Percentiles rank a stretch among this genome's conserved stretches.
phyloP scores from a whole-genome alignment of 2,888 invertebrate genomes.

The Brenthis ino region DNA sequence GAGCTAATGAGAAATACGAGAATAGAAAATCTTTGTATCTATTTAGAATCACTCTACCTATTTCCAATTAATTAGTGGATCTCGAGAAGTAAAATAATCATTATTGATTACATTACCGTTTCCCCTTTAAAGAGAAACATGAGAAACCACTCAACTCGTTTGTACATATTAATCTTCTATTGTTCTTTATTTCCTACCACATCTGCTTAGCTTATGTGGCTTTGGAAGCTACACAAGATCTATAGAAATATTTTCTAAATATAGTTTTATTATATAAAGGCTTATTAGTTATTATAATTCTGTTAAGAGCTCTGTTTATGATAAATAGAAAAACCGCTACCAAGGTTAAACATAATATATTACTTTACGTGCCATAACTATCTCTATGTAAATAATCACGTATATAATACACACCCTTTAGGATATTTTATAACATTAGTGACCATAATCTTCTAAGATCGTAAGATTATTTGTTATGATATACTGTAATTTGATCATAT shows the following conservation, averaged over 20 bases:
- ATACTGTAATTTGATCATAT: no score
- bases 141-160: conserved; percentile 56
- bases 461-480: no score
- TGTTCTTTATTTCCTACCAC: conserved; percentile 27
- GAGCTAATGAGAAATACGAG: background rate
- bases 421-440: no score
- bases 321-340: no score
- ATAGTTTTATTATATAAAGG: conserved; percentile 2
- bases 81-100: conserved; percentile 44
- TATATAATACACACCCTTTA: no score
- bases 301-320: no score
- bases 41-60: conserved; percentile 35
- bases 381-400: no score
- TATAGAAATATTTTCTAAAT: conserved; percentile 4
- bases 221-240: background rate
- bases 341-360: no score
- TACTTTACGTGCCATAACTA: no score
- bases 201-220: conserved; percentile 8
- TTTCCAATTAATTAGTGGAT: conserved; percentile 47
- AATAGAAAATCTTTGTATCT: background rate
- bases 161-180: conserved; percentile 37
- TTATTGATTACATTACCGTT: conserved; percentile 47
- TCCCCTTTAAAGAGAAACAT: conserved; percentile 52
- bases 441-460: no score
- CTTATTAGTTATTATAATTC: background rate